These are phyloP conservation scores for Ephestia elutella DNA, from an alignment of 1,140 invertebrate species.

Conservation along the genomic window DNA sequence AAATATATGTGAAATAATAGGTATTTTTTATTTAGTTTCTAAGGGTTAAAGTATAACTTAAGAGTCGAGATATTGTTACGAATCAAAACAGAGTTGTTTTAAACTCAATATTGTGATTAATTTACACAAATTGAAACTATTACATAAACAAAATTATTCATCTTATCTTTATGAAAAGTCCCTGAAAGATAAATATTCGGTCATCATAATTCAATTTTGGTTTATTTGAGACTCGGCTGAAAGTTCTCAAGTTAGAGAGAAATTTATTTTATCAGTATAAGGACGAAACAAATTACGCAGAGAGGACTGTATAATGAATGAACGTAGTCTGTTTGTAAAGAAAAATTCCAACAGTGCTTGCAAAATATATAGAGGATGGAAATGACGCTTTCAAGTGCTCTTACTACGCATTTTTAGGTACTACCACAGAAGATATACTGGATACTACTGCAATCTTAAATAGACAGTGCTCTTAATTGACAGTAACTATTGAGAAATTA, in stretches of 20 bases:
- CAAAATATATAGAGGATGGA: neutral
- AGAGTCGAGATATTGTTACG: too few species aligned
- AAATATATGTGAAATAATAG: too few species aligned
- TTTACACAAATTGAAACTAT: neutral
- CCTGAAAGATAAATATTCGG: slow-evolving; percentile 9
- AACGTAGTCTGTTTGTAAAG: slow-evolving; percentile 1
- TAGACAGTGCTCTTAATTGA: too few species aligned
- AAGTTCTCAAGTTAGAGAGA: slow-evolving; percentile 6
- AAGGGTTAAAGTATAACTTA: too few species aligned
- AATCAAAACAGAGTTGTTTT: too few species aligned
- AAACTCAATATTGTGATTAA: too few species aligned
- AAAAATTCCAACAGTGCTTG: neutral
- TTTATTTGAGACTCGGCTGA: slow-evolving; percentile 7
- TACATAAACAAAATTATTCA: slow-evolving; percentile 2
- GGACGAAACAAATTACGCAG: slow-evolving; percentile 10
- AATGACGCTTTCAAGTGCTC: neutral
- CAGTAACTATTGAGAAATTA: too few species aligned
- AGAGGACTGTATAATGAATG: slow-evolving; percentile 11
- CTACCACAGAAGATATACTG: too few species aligned
- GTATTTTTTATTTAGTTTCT: too few species aligned
- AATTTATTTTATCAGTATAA: slow-evolving; percentile 9
- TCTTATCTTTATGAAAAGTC: slow-evolving; percentile 4
- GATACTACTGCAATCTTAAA: too few species aligned
- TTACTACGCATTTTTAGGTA: too few species aligned
- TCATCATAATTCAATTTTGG: slow-evolving; percentile 8